Evolutionary conservation across 30 jellyfish, hydroid and myxozoan genomes (phyloP).

Genomic region (Nemopilema nomurai): DNA sequence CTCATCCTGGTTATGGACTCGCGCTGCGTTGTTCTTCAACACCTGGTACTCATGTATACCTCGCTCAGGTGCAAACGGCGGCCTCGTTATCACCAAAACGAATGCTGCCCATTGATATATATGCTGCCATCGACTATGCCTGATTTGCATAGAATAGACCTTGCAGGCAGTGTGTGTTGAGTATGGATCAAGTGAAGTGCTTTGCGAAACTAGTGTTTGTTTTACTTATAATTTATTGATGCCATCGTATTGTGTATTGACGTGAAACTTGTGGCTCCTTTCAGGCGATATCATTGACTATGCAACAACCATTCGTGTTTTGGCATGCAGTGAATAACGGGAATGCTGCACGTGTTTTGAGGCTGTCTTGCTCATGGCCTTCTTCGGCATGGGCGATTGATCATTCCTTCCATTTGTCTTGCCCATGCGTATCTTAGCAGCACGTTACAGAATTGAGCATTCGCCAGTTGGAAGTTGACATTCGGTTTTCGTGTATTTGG

Average conservation of each 20-base stretch:
- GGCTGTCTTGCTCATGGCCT: not conserved
- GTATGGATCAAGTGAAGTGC: not conserved
- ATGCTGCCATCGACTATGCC: not conserved
- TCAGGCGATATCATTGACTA: not conserved
- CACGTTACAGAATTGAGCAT: not conserved
- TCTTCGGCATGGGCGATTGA: not conserved
- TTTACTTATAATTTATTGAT: not conserved
- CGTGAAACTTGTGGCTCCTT: not conserved
- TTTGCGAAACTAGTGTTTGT: not conserved
- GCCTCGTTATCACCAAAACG: too few relatives aligned
- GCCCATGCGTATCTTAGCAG: not conserved
- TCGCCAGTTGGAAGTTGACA: too few relatives aligned
- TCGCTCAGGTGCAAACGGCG: too few relatives aligned
- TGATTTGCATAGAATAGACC: too few relatives aligned
- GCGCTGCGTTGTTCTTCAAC: too few relatives aligned
- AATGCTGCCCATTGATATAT: too few relatives aligned
- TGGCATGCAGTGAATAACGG: not conserved
- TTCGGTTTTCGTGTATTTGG: too few relatives aligned
- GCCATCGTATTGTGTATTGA: not conserved
- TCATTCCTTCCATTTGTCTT: not conserved
- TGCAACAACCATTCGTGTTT: not conserved
- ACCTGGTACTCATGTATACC: too few relatives aligned
- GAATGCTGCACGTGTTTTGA: not conserved
- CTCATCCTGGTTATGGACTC: too few relatives aligned
- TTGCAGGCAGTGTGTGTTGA: not conserved